phyloP scores from a whole-genome alignment of 2,888 invertebrate species.

The Acleris holmiana region DNA sequence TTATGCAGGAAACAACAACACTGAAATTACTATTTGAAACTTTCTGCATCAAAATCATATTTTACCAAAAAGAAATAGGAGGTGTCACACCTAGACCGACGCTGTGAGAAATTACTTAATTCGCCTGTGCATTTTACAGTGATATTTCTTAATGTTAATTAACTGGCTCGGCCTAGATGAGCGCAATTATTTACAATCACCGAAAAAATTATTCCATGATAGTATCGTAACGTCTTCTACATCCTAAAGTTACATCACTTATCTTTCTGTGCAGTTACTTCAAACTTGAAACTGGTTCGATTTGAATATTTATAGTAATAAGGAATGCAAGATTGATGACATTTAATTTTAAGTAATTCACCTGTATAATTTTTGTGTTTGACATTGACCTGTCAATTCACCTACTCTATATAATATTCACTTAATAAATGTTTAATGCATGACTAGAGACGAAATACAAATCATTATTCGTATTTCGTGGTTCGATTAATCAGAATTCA shows the following conservation, averaged over 20 bases:
- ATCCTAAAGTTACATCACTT: conserved; percentile 24
- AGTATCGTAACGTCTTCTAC: conserved; percentile 26
- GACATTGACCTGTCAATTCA: conserved; percentile 4
- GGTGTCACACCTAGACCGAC: no score
- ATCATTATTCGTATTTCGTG: no score
- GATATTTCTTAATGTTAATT: conserved; percentile 24
- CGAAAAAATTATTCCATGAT: conserved; percentile 31
- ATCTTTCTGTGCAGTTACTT: neutral
- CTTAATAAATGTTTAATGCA: no score
- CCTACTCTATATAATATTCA: neutral
- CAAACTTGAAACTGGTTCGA: neutral
- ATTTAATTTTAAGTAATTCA: neutral
- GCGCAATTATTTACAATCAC: conserved; percentile 27
- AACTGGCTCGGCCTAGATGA: conserved; percentile 30
- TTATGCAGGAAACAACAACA: no score
- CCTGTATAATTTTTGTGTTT: neutral
- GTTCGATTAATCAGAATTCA: no score
- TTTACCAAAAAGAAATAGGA: no score
- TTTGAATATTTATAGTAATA: neutral
- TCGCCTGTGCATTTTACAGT: conserved; percentile 1
- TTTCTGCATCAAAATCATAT: no score
- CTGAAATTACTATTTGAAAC: no score
- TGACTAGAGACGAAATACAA: no score
- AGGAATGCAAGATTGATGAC: neutral
- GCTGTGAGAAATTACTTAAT: conserved; percentile 4